A percentile compares a stretch with the other conserved stretches of the same genome.
Conservation (phyloP, 2,888 invertebrate species). For the Halocaridina rubra region DNA sequence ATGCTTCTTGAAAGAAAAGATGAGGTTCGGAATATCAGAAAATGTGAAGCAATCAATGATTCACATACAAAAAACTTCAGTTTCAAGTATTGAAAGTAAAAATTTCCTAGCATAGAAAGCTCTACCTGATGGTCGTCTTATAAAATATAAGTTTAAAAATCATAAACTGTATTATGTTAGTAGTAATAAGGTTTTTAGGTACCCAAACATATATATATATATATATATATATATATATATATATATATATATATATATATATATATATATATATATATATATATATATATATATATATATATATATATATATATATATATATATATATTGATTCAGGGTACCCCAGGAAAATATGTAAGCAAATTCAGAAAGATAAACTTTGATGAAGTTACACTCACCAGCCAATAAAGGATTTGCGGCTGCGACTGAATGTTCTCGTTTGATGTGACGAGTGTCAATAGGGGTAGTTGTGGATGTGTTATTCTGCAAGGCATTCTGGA, state of each 20-base stretch:
- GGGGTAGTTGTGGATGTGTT: slow-evolving; percentile 27
- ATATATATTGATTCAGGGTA: neutral
- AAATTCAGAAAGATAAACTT: too few species aligned
- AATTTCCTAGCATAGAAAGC: too few species aligned
- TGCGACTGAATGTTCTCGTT: slow-evolving; percentile 55
- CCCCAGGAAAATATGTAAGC: too few species aligned
- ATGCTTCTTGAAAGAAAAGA: slow-evolving; percentile 51
- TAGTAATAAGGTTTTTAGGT: too few species aligned
- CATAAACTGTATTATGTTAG: too few species aligned
- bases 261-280: neutral
- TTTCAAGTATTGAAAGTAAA: too few species aligned
- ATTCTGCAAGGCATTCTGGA: slow-evolving; percentile 66
- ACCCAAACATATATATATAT: too few species aligned
- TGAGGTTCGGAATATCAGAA: neutral
- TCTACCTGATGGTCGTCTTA: too few species aligned
- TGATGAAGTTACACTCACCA: too few species aligned
- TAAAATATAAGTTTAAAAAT: too few species aligned
- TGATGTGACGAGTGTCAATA: slow-evolving; percentile 46
- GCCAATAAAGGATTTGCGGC: slow-evolving; percentile 54
- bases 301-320: neutral
- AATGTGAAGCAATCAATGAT: neutral
- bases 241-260: neutral
- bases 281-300: neutral
- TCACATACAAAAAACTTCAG: neutral
- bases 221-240: neutral